Conservation (phyloP, 1,140 invertebrate species). For the Cydia strobilella region DNA sequence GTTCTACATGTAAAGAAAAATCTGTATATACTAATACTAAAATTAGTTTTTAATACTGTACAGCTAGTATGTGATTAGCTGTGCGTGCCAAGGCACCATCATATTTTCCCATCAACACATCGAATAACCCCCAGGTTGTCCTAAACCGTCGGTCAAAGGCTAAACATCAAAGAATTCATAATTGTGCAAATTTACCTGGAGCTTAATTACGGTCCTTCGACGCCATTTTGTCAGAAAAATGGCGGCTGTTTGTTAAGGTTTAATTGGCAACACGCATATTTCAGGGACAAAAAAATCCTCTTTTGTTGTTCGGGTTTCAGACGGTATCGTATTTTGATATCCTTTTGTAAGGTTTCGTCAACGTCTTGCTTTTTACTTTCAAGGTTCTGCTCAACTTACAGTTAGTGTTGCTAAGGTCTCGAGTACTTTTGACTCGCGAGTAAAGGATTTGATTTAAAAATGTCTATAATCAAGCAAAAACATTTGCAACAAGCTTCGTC, state of each 20-base stretch:
- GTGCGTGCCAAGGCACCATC: too few relatives aligned
- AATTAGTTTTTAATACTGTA: too few relatives aligned
- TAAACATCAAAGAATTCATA: slow-evolving; percentile 12
- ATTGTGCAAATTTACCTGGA: slow-evolving; percentile 10
- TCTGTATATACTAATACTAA: too few relatives aligned
- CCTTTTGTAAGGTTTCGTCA: not conserved
- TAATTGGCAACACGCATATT: slow-evolving; percentile 6
- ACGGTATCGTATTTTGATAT: not conserved
- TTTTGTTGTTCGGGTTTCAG: not conserved
- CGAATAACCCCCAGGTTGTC: not conserved
- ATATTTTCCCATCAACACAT: not conserved
- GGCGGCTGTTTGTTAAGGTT: not conserved
- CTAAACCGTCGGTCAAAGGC: not conserved
- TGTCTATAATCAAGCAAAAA: too few relatives aligned
- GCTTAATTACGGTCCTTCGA: not conserved
- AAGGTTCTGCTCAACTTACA: too few relatives aligned
- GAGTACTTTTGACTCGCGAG: too few relatives aligned
- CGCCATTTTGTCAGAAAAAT: slow-evolving; percentile 10
- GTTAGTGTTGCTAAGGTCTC: too few relatives aligned
- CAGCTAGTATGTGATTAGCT: too few relatives aligned
- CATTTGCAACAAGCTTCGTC: too few relatives aligned
- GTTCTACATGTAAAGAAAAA: too few relatives aligned
- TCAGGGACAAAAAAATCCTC: not conserved
- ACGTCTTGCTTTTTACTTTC: too few relatives aligned
- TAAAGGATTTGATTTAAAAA: too few relatives aligned